These are phyloP conservation scores for Proteles cristata DNA, from an alignment of 2,113 vertebrate species.

Conservation along the genomic window DNA sequence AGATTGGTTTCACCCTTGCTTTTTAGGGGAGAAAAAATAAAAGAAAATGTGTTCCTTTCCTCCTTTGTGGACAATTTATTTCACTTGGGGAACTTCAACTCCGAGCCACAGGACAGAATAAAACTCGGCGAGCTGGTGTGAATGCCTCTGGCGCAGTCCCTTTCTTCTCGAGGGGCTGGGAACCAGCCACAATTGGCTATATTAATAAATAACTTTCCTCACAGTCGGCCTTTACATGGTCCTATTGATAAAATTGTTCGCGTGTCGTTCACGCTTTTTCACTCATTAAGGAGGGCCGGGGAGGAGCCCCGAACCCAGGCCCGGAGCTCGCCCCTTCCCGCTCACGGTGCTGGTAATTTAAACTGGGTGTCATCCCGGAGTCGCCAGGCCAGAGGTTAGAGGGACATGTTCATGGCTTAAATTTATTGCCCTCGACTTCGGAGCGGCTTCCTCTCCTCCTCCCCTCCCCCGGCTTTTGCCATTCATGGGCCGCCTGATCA, in stretches of 20 bases:
- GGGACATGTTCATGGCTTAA: slow-evolving; percentile 92
- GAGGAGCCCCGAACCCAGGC: slow-evolving; percentile 87
- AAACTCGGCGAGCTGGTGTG: slow-evolving; percentile 91
- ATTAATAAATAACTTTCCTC: slow-evolving; percentile 98
- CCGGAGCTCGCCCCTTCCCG: slow-evolving; percentile 82
- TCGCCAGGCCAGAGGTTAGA: slow-evolving; percentile 93
- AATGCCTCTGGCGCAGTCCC: slow-evolving; percentile 89
- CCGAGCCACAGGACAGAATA: slow-evolving; percentile 92
- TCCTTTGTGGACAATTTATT: slow-evolving; percentile 92
- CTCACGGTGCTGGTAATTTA: slow-evolving; percentile 84
- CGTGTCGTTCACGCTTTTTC: slow-evolving; percentile 97
- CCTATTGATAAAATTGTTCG: slow-evolving; percentile 97
- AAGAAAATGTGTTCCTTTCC: slow-evolving; percentile 93
- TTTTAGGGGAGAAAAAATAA: slow-evolving; percentile 90
- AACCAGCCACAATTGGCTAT: slow-evolving; percentile 94
- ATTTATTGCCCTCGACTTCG: slow-evolving; percentile 91
- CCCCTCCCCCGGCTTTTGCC: slow-evolving; percentile 76
- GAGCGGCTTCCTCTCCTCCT: slow-evolving; percentile 80
- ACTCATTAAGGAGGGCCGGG: slow-evolving; percentile 89
- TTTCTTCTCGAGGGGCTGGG: slow-evolving; percentile 92
- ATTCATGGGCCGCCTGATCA: slow-evolving; percentile 86
- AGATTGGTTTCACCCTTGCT: slow-evolving; percentile 93
- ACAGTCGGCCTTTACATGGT: slow-evolving; percentile 94
- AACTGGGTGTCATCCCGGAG: slow-evolving; percentile 86
- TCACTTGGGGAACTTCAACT: slow-evolving; percentile 92